Conservation (phyloP, 1,140 invertebrate genomes). For the Diachasma alloeum region DNA sequence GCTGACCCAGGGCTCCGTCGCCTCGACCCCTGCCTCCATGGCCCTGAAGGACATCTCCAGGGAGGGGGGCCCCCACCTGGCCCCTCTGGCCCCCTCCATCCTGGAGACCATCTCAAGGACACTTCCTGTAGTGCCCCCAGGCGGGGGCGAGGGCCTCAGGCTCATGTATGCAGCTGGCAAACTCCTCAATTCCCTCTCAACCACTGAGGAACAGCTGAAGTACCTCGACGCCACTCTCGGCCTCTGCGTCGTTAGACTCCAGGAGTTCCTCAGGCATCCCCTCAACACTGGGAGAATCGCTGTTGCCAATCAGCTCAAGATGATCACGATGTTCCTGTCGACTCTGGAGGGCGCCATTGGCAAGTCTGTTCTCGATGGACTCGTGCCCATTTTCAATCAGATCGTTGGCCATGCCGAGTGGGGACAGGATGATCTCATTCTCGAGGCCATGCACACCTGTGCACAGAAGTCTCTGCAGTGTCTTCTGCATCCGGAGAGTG, state of each 20-base stretch:
- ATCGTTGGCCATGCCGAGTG: slow-evolving; percentile 50
- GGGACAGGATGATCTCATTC: slow-evolving; percentile 47
- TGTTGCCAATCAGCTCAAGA: slow-evolving; percentile 67
- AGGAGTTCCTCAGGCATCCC: slow-evolving; percentile 64
- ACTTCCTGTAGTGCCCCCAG: slow-evolving; percentile 42
- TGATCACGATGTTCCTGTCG: slow-evolving; percentile 75
- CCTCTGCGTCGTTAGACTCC: slow-evolving; percentile 73
- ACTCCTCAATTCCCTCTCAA: slow-evolving; percentile 73
- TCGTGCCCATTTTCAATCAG: slow-evolving; percentile 54
- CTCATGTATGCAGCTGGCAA: slow-evolving; percentile 82
- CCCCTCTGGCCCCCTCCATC: slow-evolving; percentile 71
- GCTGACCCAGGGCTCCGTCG: slow-evolving; percentile 70
- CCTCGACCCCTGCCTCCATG: slow-evolving; percentile 82
- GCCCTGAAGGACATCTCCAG: slow-evolving; percentile 86
- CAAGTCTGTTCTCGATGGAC: slow-evolving; percentile 51
- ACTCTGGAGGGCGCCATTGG: slow-evolving; percentile 68
- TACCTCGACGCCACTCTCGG: slow-evolving; percentile 76
- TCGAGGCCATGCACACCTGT: slow-evolving; percentile 53
- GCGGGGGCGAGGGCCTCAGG: slow-evolving; percentile 69
- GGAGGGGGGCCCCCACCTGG: slow-evolving; percentile 78
- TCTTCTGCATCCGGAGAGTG: slow-evolving; percentile 66
- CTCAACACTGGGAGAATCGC: slow-evolving; percentile 42
- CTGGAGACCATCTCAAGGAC: slow-evolving; percentile 52
- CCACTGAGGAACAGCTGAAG: slow-evolving; percentile 69
- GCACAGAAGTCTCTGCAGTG: slow-evolving; percentile 60